These are phyloP conservation scores for Geotrypetes seraphini DNA, from an alignment of 2,797 vertebrate genomes.

Conservation along the genomic window DNA sequence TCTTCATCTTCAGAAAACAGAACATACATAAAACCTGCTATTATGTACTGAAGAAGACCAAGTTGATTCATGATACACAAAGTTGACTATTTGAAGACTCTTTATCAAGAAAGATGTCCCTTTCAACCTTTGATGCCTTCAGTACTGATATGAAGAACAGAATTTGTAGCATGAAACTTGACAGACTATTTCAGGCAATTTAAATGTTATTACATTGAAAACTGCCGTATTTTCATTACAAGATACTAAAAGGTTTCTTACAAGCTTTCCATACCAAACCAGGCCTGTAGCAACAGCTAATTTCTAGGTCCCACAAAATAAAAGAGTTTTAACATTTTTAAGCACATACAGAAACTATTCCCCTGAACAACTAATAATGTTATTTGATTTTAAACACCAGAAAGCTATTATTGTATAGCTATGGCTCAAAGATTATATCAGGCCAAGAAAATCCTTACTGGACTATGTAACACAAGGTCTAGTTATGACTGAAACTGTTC, in stretches of 20 bases:
- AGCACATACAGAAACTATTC: conserved; percentile 43
- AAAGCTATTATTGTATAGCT: conserved; percentile 52
- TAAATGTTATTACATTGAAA: conserved; percentile 37
- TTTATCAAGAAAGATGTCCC: conserved; percentile 24
- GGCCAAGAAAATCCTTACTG: conserved; percentile 42
- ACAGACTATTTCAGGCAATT: conserved; percentile 33
- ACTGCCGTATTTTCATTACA: conserved; percentile 21
- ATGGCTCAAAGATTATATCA: conserved; percentile 53
- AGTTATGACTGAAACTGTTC: conserved; percentile 50
- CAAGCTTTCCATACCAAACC: conserved; percentile 36
- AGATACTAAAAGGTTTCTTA: conserved; percentile 33
- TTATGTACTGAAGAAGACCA: conserved; percentile 60
- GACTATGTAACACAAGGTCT: conserved; percentile 37
- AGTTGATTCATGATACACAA: conserved; percentile 13
- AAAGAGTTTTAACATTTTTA: conserved; percentile 49
- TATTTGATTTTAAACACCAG: conserved; percentile 37
- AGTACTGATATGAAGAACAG: conserved; percentile 33
- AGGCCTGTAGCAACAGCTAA: conserved; percentile 24
- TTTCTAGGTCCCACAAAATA: conserved; percentile 32
- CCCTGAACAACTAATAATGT: conserved; percentile 25
- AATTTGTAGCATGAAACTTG: conserved; percentile 36
- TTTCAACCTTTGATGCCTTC: conserved; percentile 39
- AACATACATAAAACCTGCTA: conserved; percentile 61
- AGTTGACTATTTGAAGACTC: conserved; percentile 29
- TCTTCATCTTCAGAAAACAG: conserved; percentile 52